Percentiles rank a stretch among this genome's conserved stretches.
Evolutionary conservation across 2,888 invertebrate genomes (phyloP).

Genomic region (Helleia helle): DNA sequence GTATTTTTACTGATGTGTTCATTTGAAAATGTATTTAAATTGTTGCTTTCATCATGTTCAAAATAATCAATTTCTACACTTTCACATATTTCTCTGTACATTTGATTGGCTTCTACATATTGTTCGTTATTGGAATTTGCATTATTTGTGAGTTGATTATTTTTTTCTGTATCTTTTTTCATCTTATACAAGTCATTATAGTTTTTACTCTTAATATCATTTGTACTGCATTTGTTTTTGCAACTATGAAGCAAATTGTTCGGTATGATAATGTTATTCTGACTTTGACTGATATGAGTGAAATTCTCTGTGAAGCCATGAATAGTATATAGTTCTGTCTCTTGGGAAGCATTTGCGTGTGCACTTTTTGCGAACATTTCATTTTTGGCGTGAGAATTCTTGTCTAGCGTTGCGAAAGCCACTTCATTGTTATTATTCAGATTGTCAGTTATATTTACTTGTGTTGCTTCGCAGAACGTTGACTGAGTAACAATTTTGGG

Average conservation of each 20-base stretch:
- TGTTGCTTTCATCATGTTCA: background rate
- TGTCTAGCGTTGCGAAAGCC: background rate
- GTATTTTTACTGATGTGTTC: background rate
- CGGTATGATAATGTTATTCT: constrained; percentile 4
- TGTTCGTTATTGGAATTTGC: background rate
- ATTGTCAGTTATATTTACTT: background rate
- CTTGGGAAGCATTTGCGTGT: constrained; percentile 1
- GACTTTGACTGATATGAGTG: constrained; percentile 10
- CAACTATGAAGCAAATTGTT: background rate
- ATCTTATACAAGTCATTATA: background rate
- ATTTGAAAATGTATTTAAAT: background rate
- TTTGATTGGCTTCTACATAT: background rate
- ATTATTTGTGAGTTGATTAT: too few species aligned
- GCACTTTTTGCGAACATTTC: background rate
- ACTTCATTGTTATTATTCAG: background rate
- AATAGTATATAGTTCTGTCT: constrained; percentile 10
- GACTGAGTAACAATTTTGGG: constrained; percentile 3
- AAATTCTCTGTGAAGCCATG: constrained; percentile 4
- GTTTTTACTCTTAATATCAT: background rate
- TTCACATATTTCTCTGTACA: background rate
- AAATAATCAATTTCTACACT: background rate
- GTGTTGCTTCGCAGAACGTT: background rate
- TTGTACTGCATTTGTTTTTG: background rate
- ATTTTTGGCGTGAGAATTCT: background rate
- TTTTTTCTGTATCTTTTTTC: too few species aligned